phyloP scores from a whole-genome alignment of 2,113 vertebrate species.

The Eurypyga helias region DNA sequence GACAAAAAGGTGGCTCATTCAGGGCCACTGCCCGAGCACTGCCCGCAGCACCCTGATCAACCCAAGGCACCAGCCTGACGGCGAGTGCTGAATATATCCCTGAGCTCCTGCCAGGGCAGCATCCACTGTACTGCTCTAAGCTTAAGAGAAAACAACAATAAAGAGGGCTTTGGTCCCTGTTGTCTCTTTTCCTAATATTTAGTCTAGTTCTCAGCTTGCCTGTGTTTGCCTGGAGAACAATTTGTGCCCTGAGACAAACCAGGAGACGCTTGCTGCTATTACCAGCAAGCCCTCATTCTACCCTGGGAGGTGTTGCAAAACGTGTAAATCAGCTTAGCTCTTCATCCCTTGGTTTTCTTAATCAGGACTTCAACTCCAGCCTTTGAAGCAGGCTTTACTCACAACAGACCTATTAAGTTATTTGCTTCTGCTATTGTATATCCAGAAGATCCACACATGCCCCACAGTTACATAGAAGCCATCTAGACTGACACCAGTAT shows the following conservation, averaged over 20 bases:
- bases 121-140: neutral
- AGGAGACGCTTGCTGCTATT: constrained; percentile 46
- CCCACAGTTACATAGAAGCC: constrained; percentile 57
- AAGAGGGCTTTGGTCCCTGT: neutral
- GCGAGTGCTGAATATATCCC: rapidly evolving
- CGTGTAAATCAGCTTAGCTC: constrained; percentile 42
- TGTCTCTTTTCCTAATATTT: constrained; percentile 25
- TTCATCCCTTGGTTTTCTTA: constrained; percentile 51
- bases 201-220: constrained; percentile 5
- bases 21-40: rapidly evolving
- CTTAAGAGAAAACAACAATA: neutral
- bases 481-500: constrained; percentile 32
- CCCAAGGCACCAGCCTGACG: neutral
- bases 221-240: constrained; percentile 2
- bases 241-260: constrained; percentile 34
- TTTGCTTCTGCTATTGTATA: constrained; percentile 60
- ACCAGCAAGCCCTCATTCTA: constrained; percentile 18
- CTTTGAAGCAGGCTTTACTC: constrained; percentile 61
- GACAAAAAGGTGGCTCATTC: neutral
- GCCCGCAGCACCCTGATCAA: neutral
- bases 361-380: constrained; percentile 26
- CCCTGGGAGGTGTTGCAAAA: constrained; percentile 53
- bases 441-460: constrained; percentile 56
- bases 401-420: constrained; percentile 64
- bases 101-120: neutral